phyloP scores from a whole-genome alignment of 92 coral and sea anemone genomes.

The Montipora capitata region DNA sequence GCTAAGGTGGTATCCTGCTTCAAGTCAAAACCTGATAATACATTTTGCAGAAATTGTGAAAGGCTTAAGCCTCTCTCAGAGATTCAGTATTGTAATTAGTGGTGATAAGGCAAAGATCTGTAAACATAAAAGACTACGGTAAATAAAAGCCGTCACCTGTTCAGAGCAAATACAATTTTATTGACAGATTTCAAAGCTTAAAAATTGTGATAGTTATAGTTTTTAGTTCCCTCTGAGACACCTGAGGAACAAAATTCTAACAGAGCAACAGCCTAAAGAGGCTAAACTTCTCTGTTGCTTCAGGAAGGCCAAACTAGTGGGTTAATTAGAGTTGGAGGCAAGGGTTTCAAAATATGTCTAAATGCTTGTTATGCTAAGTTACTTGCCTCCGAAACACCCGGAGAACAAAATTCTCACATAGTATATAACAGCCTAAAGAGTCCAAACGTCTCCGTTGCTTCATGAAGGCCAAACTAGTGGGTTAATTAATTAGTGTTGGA shows the following conservation, averaged over 20 bases:
- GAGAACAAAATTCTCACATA: too few relatives aligned
- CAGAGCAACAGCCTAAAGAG: constrained; percentile 20
- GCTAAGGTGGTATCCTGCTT: background rate
- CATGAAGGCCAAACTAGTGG: background rate
- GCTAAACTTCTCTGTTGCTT: background rate
- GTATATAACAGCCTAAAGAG: constrained; percentile 21
- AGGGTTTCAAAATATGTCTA: too few relatives aligned
- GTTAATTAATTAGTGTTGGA: background rate
- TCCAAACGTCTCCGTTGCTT: constrained; percentile 2
- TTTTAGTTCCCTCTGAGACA: constrained; percentile 13
- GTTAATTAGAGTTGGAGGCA: too few relatives aligned
- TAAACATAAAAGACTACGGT: background rate
- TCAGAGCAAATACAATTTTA: too few relatives aligned
- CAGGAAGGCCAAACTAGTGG: too few relatives aligned
- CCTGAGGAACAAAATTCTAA: background rate
- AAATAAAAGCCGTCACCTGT: background rate
- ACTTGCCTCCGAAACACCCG: too few relatives aligned
- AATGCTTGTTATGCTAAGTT: too few relatives aligned
- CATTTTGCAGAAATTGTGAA: constrained; percentile 1
- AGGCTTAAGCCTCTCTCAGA: background rate
- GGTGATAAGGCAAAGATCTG: constrained; percentile 1
- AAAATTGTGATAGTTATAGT: background rate
- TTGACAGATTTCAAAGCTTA: background rate
- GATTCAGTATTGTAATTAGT: background rate
- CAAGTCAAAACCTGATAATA: background rate